Evolutionary conservation across 2,113 vertebrate genomes (phyloP).

Genomic region (Callocephalon fimbriatum): DNA sequence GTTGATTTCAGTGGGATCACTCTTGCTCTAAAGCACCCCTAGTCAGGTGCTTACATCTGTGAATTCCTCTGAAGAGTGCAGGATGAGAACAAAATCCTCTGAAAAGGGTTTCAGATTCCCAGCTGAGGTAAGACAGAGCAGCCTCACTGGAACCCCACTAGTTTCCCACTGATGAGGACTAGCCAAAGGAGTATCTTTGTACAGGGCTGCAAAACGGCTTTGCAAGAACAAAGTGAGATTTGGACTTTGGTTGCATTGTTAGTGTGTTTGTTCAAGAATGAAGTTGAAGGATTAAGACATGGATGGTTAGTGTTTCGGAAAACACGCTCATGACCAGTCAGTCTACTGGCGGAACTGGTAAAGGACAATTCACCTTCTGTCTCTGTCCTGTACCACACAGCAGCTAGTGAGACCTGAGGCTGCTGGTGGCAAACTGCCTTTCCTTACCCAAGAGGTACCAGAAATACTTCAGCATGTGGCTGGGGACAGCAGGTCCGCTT

Average conservation of each 20-base stretch:
- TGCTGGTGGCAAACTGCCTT: neutral
- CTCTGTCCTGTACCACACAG: neutral
- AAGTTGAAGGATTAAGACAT: neutral
- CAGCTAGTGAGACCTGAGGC: neutral
- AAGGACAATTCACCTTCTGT: neutral
- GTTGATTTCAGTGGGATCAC: neutral
- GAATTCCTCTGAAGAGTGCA: neutral
- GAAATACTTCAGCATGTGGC: neutral
- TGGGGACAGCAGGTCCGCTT: neutral
- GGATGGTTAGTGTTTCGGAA: neutral
- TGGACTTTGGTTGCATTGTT: neutral
- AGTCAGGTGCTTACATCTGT: neutral
- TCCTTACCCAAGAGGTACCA: neutral
- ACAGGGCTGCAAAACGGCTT: neutral
- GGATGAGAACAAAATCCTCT: neutral
- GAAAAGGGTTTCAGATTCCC: neutral
- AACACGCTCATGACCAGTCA: neutral
- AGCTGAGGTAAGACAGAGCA: neutral
- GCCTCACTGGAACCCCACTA: neutral
- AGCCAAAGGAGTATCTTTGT: neutral
- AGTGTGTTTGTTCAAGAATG: neutral
- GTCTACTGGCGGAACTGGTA: neutral
- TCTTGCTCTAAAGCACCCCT: neutral
- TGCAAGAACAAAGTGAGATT: neutral
- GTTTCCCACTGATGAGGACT: neutral